A percentile compares a stretch with the other conserved stretches of the same genome.
Conservation (phyloP, 2,888 invertebrate species). For the Erebia aethiops region DNA sequence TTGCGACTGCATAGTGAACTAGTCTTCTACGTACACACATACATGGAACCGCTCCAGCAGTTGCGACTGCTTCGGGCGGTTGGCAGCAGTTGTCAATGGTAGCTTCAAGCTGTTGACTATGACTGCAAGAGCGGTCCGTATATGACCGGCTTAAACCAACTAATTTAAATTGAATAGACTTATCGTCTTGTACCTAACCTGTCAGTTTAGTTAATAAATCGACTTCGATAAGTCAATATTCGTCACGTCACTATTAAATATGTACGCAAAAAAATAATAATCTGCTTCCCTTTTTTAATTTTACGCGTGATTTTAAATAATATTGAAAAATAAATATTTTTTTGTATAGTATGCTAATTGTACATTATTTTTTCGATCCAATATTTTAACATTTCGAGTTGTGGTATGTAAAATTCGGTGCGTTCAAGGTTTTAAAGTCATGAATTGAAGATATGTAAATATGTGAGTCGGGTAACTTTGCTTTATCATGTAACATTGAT, state of each 20-base stretch:
- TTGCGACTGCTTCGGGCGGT: too few species aligned
- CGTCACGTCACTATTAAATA: conserved; percentile 36
- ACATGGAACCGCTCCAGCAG: too few species aligned
- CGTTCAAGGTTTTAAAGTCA: conserved; percentile 34
- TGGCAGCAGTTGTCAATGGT: too few species aligned
- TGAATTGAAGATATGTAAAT: conserved; percentile 48
- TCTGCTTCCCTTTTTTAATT: conserved; percentile 59
- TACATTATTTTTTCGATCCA: conserved; percentile 50
- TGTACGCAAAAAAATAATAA: conserved; percentile 52
- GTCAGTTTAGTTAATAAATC: not conserved
- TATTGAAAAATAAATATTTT: conserved; percentile 43
- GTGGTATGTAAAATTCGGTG: conserved; percentile 42
- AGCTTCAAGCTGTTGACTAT: too few species aligned
- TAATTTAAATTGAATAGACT: too few species aligned
- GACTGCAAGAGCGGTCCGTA: too few species aligned
- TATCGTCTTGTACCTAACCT: too few species aligned
- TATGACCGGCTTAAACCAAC: not conserved
- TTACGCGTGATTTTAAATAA: conserved; percentile 59
- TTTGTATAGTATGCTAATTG: conserved; percentile 57
- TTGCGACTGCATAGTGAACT: too few species aligned
- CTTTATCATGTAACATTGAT: not conserved
- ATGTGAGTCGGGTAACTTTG: not conserved
- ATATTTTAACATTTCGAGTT: conserved; percentile 37
- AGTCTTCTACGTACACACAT: too few species aligned
- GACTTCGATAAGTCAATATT: not conserved